Conservation (phyloP, 2,888 invertebrate genomes). For the Drosophila emarginata region DNA sequence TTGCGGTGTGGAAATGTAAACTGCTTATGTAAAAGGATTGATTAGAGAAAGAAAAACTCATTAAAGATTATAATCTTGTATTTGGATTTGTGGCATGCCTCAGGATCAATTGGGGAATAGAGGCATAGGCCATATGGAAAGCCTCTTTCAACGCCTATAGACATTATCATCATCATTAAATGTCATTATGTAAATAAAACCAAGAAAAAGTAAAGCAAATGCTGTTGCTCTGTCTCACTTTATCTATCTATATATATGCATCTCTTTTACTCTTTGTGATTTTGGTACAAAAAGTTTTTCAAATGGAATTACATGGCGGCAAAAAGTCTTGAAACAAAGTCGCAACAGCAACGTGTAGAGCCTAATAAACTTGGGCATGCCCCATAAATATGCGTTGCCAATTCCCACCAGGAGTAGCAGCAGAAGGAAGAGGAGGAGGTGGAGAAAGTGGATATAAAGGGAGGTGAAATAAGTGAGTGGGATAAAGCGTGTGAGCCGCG, state of each 20-base stretch:
- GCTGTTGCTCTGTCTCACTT: slow-evolving; percentile 25
- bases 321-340: slow-evolving; percentile 26
- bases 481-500: slow-evolving; percentile 45
- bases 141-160: slow-evolving; percentile 27
- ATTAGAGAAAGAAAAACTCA: slow-evolving; percentile 1
- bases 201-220: slow-evolving; percentile 52
- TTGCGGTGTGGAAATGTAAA: too few relatives aligned
- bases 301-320: slow-evolving; percentile 46
- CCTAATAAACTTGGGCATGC: slow-evolving; percentile 66
- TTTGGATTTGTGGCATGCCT: neutral
- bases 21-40: slow-evolving; percentile 5
- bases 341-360: slow-evolving; percentile 34
- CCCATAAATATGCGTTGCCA: slow-evolving; percentile 69
- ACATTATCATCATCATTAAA: slow-evolving; percentile 70
- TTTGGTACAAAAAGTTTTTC: slow-evolving; percentile 55
- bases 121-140: neutral
- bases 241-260: neutral
- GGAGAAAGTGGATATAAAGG: too few relatives aligned
- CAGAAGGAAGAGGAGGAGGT: neutral
- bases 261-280: neutral
- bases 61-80: slow-evolving; percentile 6
- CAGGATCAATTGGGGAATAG: slow-evolving; percentile 8
- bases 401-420: slow-evolving; percentile 51
- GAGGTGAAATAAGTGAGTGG: neutral
- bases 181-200: slow-evolving; percentile 71